Percentiles rank a stretch among this genome's conserved stretches.
Evolutionary conservation across 2,888 invertebrate species (phyloP).

Genomic region (Eristalis arbustorum): DNA sequence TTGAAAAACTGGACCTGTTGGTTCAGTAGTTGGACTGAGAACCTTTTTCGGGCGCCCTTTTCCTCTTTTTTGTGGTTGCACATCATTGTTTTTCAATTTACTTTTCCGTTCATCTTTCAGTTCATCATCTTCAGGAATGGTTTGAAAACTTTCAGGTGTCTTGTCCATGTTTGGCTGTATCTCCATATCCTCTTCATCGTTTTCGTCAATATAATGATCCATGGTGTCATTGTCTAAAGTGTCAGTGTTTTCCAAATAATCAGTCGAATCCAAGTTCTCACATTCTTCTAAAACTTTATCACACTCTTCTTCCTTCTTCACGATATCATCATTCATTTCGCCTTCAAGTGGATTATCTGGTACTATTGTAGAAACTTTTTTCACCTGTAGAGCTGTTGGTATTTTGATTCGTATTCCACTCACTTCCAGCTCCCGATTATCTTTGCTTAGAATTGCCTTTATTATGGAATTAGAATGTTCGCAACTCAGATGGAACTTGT

Average conservation of each 20-base stretch:
- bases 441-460: constrained; percentile 72
- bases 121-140: constrained; percentile 21
- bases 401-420: constrained; percentile 72
- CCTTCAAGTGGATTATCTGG: background rate
- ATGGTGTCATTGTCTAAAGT: constrained; percentile 33
- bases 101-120: background rate
- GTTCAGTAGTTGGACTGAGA: background rate
- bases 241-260: constrained; percentile 32
- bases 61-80: constrained; percentile 38
- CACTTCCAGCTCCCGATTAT: constrained; percentile 56
- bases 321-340: background rate
- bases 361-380: constrained; percentile 62
- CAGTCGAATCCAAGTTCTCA: constrained; percentile 40
- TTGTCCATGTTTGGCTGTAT: background rate
- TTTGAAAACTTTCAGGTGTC: constrained; percentile 44
- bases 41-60: constrained; percentile 45
- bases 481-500: constrained; percentile 78
- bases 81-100: background rate
- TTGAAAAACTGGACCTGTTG: background rate
- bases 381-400: constrained; percentile 74
- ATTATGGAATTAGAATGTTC: constrained; percentile 77
- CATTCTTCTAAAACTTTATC: constrained; percentile 38
- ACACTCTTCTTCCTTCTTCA: constrained; percentile 50
- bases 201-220: constrained; percentile 8
- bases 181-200: constrained; percentile 12